Evolutionary conservation across 2,113 vertebrate genomes (phyloP), one percentile per base, ranked within the genome.

Genomic region (Arenaria interpres): DNA sequence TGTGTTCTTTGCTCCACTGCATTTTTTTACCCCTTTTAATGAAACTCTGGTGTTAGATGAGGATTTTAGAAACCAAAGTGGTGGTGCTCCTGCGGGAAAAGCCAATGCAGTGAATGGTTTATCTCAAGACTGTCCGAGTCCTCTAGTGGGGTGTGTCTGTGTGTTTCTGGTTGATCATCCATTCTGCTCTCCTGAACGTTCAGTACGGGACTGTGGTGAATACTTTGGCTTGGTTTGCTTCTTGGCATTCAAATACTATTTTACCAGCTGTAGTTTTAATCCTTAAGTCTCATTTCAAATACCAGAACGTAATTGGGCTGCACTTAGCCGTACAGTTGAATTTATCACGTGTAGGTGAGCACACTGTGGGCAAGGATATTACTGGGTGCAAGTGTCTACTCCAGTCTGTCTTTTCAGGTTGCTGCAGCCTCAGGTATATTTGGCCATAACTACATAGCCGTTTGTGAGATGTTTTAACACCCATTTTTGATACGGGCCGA

Each of bases 401-500:
- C 56, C 22, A 30, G 21, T 13, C 69, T 25, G 10, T 28, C 22
- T 20, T 33, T 14, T 35, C 19, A 4, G 64, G 45, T 16, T 35
- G 37, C 84, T 88, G 63, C 74, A 28, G 28, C 51, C 23, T 82
- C 59, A 24, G 43, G 32, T n/a, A 3, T n/a, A 15, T 50, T 23
- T 74, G 15, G 53, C 50, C 28, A 4, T 24, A 59, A 11, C 22
- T 22, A 32, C 6, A 3, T 4, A 46, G n/a, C 24, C 30, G 18
- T 66, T 57, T 64, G 48, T 23, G 84, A 76, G 68, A 12, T 48
- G 67, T 68, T 68, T 91, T 48, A 45, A 39, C 27, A 11, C 14
- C 3, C 11, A 62, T 0, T 7, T 66, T 39, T 84, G 32, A 4
- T n/a, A 9, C 0, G 19, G 82, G 25, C 27, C 21, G 63, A 71